Base-by-base conservation (phyloP, 2,888 invertebrate genomes). In the Mystacides longicornis region DNA sequence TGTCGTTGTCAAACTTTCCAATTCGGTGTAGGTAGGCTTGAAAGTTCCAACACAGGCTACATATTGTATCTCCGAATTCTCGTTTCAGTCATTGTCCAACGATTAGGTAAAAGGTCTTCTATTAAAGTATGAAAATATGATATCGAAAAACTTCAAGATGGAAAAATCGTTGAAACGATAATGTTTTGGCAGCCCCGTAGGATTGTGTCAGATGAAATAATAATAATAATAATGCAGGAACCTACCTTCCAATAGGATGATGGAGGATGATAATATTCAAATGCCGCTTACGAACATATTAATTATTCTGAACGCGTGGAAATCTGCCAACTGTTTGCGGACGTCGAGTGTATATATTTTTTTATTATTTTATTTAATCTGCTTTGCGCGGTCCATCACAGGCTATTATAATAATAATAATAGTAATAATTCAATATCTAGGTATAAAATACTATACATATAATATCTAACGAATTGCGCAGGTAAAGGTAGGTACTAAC, bases 251-350 rank as follows among this genome's bases (percentile, higher is more conserved):
- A 37, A 14, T 37, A 37, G 14, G 14, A 37, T 37, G 37, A 37
- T 37, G 37, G 37, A 3, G 37, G 16, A 37, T n/a, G n/a, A n/a
- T 37, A 37, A n/a, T 37, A 37, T 37, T 16, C 37, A 37, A 37
- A 37, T 37, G 37, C 37, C 37, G 37, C 37, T 37, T 16, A 21
- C 45, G 20, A 48, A 48, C n/a, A n/a, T n/a, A 48, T 48, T 48
- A 23, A 48, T 48, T 48, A 48, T 48, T 48, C 48, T 23, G n/a
- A 48, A 48, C 48, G 48, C 48, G 48, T 48, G 48, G 48, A 48
- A 48, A 48, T 48, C 23, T 21, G 48, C 48, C 48, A 48, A 48
- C 48, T 48, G 48, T 48, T 48, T 48, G 48, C 48, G 48, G 48
- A 48, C 48, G 48, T 48, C 18, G 48, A 9, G 20, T 45, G 31